Conservation (phyloP, 2,113 vertebrate species). For the Acrocephalus kingi region DNA sequence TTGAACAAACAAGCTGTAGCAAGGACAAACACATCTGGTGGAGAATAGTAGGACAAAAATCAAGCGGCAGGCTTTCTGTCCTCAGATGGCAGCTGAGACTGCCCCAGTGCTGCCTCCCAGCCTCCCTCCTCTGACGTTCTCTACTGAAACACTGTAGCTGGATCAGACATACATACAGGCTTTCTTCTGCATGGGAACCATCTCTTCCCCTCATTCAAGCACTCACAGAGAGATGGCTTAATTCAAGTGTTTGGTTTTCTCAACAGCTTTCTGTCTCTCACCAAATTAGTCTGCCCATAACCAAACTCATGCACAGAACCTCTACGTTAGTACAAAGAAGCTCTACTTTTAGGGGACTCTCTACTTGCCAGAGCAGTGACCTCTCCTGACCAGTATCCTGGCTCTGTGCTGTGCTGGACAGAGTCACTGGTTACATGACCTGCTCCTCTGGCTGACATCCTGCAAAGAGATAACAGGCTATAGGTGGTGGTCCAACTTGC, state of each 20-base stretch:
- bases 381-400: neutral
- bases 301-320: neutral
- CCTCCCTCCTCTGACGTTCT: neutral
- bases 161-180: neutral
- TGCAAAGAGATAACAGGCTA: neutral
- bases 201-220: neutral
- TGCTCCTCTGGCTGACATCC: neutral
- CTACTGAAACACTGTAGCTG: neutral
- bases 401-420: neutral
- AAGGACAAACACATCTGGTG: neutral
- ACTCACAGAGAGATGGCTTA: neutral
- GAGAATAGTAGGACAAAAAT: neutral
- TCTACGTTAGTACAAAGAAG: neutral
- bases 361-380: neutral
- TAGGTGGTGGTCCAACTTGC: rapidly evolving
- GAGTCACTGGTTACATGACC: neutral
- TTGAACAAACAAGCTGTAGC: neutral
- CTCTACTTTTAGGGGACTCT: neutral
- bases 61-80: neutral
- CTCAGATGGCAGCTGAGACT: neutral
- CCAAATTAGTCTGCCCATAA: neutral
- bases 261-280: neutral
- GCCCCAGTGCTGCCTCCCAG: neutral
- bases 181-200: neutral
- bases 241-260: neutral